Conservation (phyloP, 30 jellyfish, hydroid and myxozoan species). For the Hydractinia echinata region DNA sequence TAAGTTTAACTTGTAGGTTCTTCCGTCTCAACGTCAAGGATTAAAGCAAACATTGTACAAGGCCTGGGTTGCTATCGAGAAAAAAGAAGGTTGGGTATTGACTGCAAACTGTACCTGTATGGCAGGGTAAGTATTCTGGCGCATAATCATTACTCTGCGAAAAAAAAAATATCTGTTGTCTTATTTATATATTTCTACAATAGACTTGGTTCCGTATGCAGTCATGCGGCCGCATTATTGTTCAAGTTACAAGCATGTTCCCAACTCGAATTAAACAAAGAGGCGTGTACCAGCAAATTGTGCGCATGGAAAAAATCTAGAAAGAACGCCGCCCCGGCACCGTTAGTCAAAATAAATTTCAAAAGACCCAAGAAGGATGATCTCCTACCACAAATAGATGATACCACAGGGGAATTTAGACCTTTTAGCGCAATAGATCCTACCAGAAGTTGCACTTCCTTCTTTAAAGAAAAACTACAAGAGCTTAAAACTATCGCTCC, state of each 20-base stretch:
- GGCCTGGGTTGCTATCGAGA: slow-evolving; percentile 33
- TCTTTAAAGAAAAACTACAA: slow-evolving; percentile 1
- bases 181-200: background rate
- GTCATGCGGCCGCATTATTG: slow-evolving; percentile 50
- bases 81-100: slow-evolving; percentile 44
- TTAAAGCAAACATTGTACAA: slow-evolving; percentile 15
- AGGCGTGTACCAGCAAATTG: slow-evolving; percentile 37
- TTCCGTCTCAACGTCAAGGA: slow-evolving; percentile 49
- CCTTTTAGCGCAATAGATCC: slow-evolving; percentile 18
- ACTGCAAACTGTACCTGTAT: slow-evolving; percentile 48
- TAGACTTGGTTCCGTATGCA: slow-evolving; percentile 49
- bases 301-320: slow-evolving; percentile 28
- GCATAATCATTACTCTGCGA: background rate
- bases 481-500: background rate
- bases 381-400: slow-evolving; percentile 4
- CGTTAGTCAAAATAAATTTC: slow-evolving; percentile 11
- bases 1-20: slow-evolving; percentile 8
- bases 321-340: slow-evolving; percentile 25
- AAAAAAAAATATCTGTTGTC: background rate
- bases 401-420: slow-evolving; percentile 1
- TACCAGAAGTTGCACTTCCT: background rate
- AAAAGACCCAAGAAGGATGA: slow-evolving; percentile 28
- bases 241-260: slow-evolving; percentile 36
- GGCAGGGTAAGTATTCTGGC: slow-evolving; percentile 41
- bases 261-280: slow-evolving; percentile 18